Base-by-base conservation (phyloP, 2,113 vertebrate genomes). In the Cairina moschata region DNA sequence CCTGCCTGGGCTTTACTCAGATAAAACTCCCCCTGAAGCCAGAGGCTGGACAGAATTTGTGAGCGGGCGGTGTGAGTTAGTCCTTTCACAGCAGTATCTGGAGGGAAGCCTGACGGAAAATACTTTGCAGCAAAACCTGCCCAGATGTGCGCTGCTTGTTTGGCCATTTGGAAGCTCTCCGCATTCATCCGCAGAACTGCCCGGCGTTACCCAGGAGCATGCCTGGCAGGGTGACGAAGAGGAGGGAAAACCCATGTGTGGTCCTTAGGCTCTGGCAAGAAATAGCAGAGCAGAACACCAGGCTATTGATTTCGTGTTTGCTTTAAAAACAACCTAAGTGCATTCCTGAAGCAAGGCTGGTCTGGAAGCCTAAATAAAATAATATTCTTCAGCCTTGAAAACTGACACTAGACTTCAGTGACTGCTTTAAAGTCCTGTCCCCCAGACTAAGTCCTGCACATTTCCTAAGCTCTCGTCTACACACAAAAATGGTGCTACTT, bases 381-480 rank as follows among this genome's bases (percentile, higher is more conserved):
- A 97, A 97, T 96, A 93, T 96, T 97, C 95, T 97, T 96, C 93
- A 95, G 95, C 90, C 96, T 96, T 97, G 95, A 97, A 97, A 97
- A 92, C 93, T 95, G 97, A 94, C 83, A 94, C 88, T 95, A 86
- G 94, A 87, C 90, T 95, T 96, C 93, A 96, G 65, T 96, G 85
- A 67, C 62, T 87, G 93, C 96, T 97, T 96, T 95, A 96, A 94
- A 96, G 87, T 90, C 84, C 76, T 78, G 83, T 88, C 44, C 90
- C 76, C 59, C 63, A 93, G 93, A 93, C 90, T 83, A 91, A 92
- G 85, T 71, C 82, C 73, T 65, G 87, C 88, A 95, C 76, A 93
- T 95, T 93, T 96, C 90, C 85, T 93, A 94, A 93, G 56, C 85
- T 93, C 94, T 95, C 93, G 90, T 88, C 93, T 93, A 62, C 76